These are phyloP conservation scores for Sipha maydis DNA, from an alignment of 2,888 invertebrate species.

Conservation along the genomic window DNA sequence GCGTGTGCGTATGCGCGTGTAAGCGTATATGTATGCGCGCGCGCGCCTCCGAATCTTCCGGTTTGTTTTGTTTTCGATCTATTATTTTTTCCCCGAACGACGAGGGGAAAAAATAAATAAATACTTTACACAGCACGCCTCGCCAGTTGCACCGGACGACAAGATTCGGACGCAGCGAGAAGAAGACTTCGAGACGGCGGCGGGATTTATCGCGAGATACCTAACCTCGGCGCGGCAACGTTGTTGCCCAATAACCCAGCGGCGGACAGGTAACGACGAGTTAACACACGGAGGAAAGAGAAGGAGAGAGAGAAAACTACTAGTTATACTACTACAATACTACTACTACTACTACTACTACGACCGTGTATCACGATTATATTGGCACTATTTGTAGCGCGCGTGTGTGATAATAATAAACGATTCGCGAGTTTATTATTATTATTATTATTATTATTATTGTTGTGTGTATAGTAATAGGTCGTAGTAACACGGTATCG, in stretches of 20 bases:
- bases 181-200: too few species aligned
- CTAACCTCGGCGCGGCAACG: not conserved
- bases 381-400: not conserved
- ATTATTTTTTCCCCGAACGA: not conserved
- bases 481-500: not conserved
- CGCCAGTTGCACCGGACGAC: too few species aligned
- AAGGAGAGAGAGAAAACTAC: not conserved
- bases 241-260: not conserved
- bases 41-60: constrained; percentile 38
- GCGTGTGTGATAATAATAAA: not conserved
- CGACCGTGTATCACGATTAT: not conserved
- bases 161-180: too few species aligned
- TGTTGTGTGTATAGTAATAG: not conserved
- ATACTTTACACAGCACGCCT: too few species aligned
- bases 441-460: not conserved
- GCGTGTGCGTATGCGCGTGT: not conserved
- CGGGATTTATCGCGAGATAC: not conserved
- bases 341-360: not conserved
- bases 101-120: not conserved
- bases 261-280: not conserved
- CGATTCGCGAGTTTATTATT: not conserved
- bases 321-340: not conserved
- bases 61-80: not conserved
- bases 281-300: not conserved
- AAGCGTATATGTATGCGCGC: not conserved